Evolutionary conservation across 2,797 vertebrate genomes (phyloP), one percentile per base, ranked within the genome.

Genomic region (Myripristis murdjan): DNA sequence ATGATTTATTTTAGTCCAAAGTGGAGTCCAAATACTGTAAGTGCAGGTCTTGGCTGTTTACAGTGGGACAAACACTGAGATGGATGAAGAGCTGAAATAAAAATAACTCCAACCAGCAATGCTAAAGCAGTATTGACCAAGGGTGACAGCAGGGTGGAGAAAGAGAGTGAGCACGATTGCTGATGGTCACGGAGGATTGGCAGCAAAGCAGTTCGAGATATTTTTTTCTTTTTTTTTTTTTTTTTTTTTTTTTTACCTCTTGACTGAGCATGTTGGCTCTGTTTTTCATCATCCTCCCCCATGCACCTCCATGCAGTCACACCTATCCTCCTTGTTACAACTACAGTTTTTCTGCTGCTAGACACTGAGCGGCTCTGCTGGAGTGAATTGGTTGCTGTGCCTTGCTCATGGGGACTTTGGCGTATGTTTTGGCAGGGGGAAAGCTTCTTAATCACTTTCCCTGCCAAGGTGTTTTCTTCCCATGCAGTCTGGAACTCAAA

Each of bases 1-100:
- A 62, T 51, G 15, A 56, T 15, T 46, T 26, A 43, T 53, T 53
- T 52, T 39, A 31, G 49, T 26, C n/a, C n/a, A n/a, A 58, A 58
- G 15, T 1, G 39, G 12, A 4, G 0, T 1, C 18, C 16, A 41
- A 15, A 16, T n/a, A n/a, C n/a, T n/a, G n/a, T 26, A 18, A 39
- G 37, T 11, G n/a, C n/a, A n/a, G n/a, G n/a, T n/a, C n/a, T n/a
- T n/a, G n/a, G 26, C 31, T 23, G 20, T 26, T 20, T 51, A 35
- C 15, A 54, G 23, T 22, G 0, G 18, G 61, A 57, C 3, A 14
- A 56, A 54, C 63, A 31, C 28, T 31, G 28, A 31, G 28, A 31
- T 31, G 28, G 28, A 31, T 1, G 28, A 31, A 31, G 28, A 31
- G 9, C 35, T 10, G 37, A 9, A 37, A 37, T 11, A 37, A 37